Evolutionary conservation across 2,797 vertebrate genomes (phyloP).

Genomic region (Psittacula derbiana): DNA sequence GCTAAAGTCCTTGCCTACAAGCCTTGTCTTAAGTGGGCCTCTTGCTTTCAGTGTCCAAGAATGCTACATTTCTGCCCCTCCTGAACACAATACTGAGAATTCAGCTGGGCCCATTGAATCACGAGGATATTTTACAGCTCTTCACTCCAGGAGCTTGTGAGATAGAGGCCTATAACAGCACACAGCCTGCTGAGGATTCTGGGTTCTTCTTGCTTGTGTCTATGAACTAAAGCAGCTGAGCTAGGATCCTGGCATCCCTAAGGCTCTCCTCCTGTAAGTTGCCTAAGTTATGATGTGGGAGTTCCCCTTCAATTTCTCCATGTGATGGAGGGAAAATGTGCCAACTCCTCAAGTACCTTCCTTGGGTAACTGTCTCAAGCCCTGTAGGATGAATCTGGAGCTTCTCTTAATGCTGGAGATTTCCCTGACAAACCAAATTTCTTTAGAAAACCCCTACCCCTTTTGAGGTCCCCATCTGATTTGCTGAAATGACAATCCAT

Average conservation of each 20-base stretch:
- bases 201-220: not conserved
- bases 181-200: not conserved
- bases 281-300: not conserved
- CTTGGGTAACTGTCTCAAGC: not conserved
- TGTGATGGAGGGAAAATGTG: not conserved
- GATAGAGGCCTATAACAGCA: not conserved
- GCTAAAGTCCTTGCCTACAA: not conserved
- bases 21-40: not conserved
- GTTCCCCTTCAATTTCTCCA: not conserved
- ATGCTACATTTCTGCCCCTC: not conserved
- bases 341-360: not conserved
- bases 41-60: not conserved
- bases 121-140: not conserved
- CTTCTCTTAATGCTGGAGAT: not conserved
- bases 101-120: not conserved
- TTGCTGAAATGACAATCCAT: not conserved
- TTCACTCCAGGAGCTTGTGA: not conserved
- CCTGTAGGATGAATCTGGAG: not conserved
- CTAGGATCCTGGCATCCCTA: not conserved
- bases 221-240: not conserved
- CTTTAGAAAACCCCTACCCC: not conserved
- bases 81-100: not conserved
- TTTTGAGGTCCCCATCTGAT: not conserved
- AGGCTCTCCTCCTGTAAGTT: not conserved
- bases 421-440: not conserved